Evolutionary conservation across 2,113 vertebrate genomes (phyloP).

Genomic region (Nothobranchius kuhntae): DNA sequence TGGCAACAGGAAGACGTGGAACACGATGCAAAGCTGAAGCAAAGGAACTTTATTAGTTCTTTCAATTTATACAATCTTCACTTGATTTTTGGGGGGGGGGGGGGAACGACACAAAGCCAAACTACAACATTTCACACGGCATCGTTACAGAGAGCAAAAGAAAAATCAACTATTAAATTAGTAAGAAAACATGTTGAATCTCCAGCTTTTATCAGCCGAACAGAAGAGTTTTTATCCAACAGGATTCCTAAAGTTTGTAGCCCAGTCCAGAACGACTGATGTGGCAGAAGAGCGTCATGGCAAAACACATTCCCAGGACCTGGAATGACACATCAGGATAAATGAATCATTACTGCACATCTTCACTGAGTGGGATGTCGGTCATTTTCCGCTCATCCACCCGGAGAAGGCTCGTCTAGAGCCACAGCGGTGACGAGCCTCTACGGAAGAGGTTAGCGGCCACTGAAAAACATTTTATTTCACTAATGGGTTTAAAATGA

Average conservation of each 20-base stretch:
- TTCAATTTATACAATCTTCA: no score
- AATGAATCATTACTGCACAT: background rate
- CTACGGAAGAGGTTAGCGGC: no score
- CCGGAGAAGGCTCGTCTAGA: no score
- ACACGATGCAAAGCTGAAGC: background rate
- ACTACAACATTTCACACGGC: background rate
- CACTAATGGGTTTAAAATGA: no score
- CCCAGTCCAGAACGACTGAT: constrained; percentile 77
- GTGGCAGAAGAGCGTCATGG: constrained; percentile 84
- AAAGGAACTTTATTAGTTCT: background rate
- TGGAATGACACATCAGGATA: constrained; percentile 35
- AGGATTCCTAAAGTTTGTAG: constrained; percentile 65
- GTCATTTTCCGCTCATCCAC: no score
- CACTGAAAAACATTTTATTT: no score
- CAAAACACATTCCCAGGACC: constrained; percentile 84
- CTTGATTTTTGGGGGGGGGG: background rate
- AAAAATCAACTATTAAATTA: background rate
- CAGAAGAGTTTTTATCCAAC: no score
- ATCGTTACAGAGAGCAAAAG: background rate
- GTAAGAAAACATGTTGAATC: no score
- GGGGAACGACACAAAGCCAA: background rate
- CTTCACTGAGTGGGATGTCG: no score
- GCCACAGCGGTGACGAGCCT: no score
- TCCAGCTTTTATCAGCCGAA: no score
- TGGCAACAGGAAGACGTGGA: no score